Percentiles rank a stretch among this genome's conserved stretches.
phyloP scores from a whole-genome alignment of 2,888 invertebrate genomes.

The Machimus atricapillus region DNA sequence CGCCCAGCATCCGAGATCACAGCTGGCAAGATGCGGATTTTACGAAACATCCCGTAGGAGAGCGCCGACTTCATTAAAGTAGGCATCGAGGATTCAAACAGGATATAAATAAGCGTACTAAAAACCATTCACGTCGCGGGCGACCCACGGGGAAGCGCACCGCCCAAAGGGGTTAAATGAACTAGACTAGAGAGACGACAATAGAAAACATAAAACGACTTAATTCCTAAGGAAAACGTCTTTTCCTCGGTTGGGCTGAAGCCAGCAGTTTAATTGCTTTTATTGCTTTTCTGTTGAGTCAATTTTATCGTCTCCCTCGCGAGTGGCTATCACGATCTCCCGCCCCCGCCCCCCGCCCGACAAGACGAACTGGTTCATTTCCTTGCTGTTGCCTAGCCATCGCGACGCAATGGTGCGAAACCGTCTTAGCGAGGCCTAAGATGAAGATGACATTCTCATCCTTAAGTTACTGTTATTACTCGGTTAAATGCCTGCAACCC shows the following conservation, averaged over 20 bases:
- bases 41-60: neutral
- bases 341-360: neutral
- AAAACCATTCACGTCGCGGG: constrained; percentile 32
- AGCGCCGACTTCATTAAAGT: constrained; percentile 37
- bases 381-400: neutral
- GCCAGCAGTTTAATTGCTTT: constrained; percentile 47
- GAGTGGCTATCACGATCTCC: neutral
- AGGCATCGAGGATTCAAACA: constrained; percentile 40
- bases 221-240: constrained; percentile 42
- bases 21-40: constrained; percentile 24
- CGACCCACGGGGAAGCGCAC: neutral
- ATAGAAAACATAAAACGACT: constrained; percentile 42
- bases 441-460: constrained; percentile 43
- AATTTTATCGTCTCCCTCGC: constrained; percentile 41
- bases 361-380: neutral
- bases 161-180: constrained; percentile 31
- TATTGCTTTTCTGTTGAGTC: constrained; percentile 46
- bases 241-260: constrained; percentile 41
- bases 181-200: constrained; percentile 34
- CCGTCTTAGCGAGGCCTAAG: constrained; percentile 7
- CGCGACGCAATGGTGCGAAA: constrained; percentile 35
- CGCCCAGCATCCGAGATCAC: neutral
- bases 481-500: constrained; percentile 40
- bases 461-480: constrained; percentile 45
- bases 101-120: constrained; percentile 44